Percentiles rank a stretch among this genome's conserved stretches.
Conservation (phyloP, 2,888 invertebrate genomes). For the Stomorhina lunata region DNA sequence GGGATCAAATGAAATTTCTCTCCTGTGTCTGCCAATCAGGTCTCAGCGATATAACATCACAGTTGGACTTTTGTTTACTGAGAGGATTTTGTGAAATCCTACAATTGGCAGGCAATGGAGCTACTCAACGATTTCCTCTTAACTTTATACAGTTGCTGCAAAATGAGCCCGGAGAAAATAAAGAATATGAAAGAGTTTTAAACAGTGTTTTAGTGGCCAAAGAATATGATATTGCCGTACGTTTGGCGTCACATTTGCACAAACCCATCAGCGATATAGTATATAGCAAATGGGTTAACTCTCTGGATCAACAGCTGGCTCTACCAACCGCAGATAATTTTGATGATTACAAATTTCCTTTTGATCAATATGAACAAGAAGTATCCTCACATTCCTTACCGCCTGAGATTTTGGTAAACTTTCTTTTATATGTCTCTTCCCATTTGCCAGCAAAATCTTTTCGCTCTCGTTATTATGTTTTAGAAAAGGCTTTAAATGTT, state of each 20-base stretch:
- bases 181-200: conserved; percentile 81
- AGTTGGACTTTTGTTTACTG: conserved; percentile 80
- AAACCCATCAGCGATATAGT: conserved; percentile 80
- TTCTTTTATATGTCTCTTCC: conserved; percentile 82
- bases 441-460: conserved; percentile 78
- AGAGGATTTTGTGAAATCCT: conserved; percentile 82
- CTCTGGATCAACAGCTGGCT: conserved; percentile 79
- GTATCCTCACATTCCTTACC: conserved; percentile 83
- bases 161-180: conserved; percentile 66
- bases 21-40: conserved; percentile 82
- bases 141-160: conserved; percentile 73
- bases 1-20: conserved; percentile 84
- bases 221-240: conserved; percentile 81
- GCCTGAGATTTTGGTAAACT: conserved; percentile 84
- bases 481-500: conserved; percentile 76
- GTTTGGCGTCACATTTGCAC: conserved; percentile 80
- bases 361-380: conserved; percentile 83
- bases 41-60: conserved; percentile 81
- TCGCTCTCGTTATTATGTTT: conserved; percentile 80
- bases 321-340: conserved; percentile 77
- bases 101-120: conserved; percentile 68
- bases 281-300: conserved; percentile 81
- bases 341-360: conserved; percentile 69
- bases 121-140: conserved; percentile 66
- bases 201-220: conserved; percentile 79